Evolutionary conservation across 2,888 invertebrate genomes (phyloP).

Genomic region (Pecten maximus): DNA sequence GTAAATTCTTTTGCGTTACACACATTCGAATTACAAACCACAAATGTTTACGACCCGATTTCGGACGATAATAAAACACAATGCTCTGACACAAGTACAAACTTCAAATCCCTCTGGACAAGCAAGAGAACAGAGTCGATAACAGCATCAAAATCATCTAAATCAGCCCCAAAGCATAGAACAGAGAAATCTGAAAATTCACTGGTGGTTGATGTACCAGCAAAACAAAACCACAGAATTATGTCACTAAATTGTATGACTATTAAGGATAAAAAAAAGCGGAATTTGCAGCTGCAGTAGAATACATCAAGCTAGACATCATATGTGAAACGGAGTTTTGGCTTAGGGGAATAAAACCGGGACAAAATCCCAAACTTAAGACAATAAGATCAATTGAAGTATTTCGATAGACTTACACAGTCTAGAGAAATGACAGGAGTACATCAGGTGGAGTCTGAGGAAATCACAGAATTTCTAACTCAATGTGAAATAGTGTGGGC

Average conservation of each 20-base stretch:
- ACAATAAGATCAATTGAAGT: constrained; percentile 51
- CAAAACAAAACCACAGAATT: constrained; percentile 46
- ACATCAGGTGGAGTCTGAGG: constrained; percentile 52
- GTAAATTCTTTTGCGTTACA: neutral
- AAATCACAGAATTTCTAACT: constrained; percentile 53
- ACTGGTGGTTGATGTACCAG: neutral
- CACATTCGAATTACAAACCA: neutral
- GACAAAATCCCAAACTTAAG: constrained; percentile 50
- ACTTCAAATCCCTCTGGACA: neutral
- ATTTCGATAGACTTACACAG: constrained; percentile 52
- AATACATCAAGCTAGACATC: constrained; percentile 58
- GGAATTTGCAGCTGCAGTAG: constrained; percentile 48
- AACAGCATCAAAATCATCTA: neutral
- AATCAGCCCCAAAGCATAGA: neutral
- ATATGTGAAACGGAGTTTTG: constrained; percentile 60
- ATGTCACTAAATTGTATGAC: constrained; percentile 55
- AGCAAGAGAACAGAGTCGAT: neutral
- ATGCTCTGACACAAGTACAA: neutral
- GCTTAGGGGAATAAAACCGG: constrained; percentile 55
- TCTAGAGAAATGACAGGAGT: constrained; percentile 51
- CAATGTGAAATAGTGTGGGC: constrained; percentile 56
- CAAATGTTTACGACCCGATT: neutral
- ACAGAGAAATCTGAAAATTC: neutral
- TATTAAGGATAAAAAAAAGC: constrained; percentile 40
- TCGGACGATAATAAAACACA: neutral